Evolutionary conservation across 2,888 invertebrate species (phyloP).

Genomic region (Eucriotettix oculatus): DNA sequence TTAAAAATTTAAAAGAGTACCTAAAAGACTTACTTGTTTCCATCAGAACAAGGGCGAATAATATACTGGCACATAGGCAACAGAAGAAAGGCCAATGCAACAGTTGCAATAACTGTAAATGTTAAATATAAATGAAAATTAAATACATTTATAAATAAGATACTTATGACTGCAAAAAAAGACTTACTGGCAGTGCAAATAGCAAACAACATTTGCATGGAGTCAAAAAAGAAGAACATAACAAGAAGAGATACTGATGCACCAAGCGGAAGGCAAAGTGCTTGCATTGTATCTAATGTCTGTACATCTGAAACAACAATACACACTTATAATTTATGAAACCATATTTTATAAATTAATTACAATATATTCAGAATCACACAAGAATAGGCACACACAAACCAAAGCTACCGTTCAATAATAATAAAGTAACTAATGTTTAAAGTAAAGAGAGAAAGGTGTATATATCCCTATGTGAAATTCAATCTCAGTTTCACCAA

Average conservation of each 20-base stretch:
- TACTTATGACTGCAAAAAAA: neutral
- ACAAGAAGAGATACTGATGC: conserved; percentile 89
- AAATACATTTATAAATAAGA: neutral
- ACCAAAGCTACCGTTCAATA: too few relatives aligned
- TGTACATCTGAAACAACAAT: conserved; percentile 49
- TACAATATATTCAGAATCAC: too few relatives aligned
- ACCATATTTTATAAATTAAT: neutral
- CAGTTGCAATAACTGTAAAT: conserved; percentile 77
- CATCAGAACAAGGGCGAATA: conserved; percentile 67
- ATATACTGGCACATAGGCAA: conserved; percentile 96
- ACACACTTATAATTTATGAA: neutral
- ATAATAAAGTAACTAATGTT: too few relatives aligned
- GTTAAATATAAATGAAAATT: conserved; percentile 9
- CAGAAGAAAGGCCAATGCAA: conserved; percentile 87
- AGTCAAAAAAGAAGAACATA: conserved; percentile 99
- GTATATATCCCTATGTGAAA: too few relatives aligned
- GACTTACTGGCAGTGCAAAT: conserved; percentile 90
- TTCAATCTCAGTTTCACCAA: too few relatives aligned
- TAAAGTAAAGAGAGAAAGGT: too few relatives aligned
- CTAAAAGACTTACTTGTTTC: conserved; percentile 38
- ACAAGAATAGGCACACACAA: too few relatives aligned
- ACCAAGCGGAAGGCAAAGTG: conserved; percentile 86
- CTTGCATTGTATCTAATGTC: conserved; percentile 93
- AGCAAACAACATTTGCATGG: conserved; percentile 91
- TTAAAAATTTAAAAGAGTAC: neutral